Base-by-base conservation (phyloP, 2,113 vertebrate genomes). In the Chloropsis cyanopogon region DNA sequence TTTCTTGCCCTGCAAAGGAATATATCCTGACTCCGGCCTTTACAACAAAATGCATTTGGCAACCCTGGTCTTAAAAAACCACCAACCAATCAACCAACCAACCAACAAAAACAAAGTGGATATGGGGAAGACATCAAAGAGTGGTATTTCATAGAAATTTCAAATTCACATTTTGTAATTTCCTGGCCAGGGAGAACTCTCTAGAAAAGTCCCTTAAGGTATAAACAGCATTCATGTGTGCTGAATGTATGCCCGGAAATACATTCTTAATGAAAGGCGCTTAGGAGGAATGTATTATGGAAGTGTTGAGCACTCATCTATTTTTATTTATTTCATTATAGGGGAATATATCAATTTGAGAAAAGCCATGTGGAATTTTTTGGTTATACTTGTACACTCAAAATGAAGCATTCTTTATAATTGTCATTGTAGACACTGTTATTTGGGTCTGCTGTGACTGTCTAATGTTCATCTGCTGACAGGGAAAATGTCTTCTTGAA, bases 401-500 rank as follows among this genome's bases (percentile, higher is more conserved):
- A 88, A 90, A 85, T 68, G 16, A 90, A 75, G 50, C 23, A 64
- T 56, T 79, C 56, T 65, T 87, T 96, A 64, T 47, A 79, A 29
- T 21, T 94, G 66, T 77, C 54, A 31, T 41, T 71, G 21, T 35
- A 92, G 82, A 77, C 18, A 22, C 28, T 60, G 12, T 2, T 64
- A 50, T 63, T 79, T 56, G 68, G 42, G 68, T 90, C 49, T 82
- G 25, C 75, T 89, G 60, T 94, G 78, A 88, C 63, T 82, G n/a
- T 91, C 64, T 39, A 73, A 19, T 59, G 31, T 70, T 92, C 73
- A 77, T 91, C 84, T 92, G 82, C 86, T 90, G 91, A 41, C n/a
- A 75, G 76, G 82, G 89, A 85, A 94, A 95, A 94, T 52, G 29
- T 60, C 35, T 68, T 70, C 65, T 78, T 64, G 87, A 93, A 95